Base-by-base conservation (phyloP, 2,113 vertebrate genomes). In the Solea solea region DNA sequence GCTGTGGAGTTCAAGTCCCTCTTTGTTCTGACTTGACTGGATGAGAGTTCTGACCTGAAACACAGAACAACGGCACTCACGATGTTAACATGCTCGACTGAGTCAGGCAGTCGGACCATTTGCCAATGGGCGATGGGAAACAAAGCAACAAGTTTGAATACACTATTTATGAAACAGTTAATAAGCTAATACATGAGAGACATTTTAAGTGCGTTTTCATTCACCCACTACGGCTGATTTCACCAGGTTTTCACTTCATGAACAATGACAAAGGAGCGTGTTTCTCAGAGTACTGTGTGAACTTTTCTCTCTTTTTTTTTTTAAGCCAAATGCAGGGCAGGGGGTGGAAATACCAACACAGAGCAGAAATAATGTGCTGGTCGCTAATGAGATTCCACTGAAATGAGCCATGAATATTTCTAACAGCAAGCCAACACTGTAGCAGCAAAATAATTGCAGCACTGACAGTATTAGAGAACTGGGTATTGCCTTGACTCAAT, bases 11-110 rank as follows among this genome's bases (percentile, higher is more conserved):
- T 99, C 97, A 21, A 96, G 92, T 25, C 95, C 95, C 78, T 99
- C 98, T 84, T 97, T 98, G 64, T 95, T 96, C 57, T 95, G 95
- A 81, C 92, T 89, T 67, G 95, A 89, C 84, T 95, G 97, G 58
- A 96, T 86, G 85, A 96, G 88, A 86, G 85, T 90, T 72, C 96
- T 94, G 51, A 99, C 96, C 98, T 99, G 88, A 66, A 78, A 79
- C 9, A 71, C 16, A 39, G 15, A 34, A 45, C 14, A 57, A 34
- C 34, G 3, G 46, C 1, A 58, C 3, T 15, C 12, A 48, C 12
- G 45, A 28, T 21, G 21, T 21, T 21, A 21, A 21, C 21, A 21
- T 1, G 21, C 21, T 21, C 21, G 21, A 21, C 21, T 21, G 21
- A 21, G 21, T 21, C 21, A 21, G 21, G 21, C 21, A 21, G 21